A percentile compares a stretch with the other conserved stretches of the same genome.
phyloP scores from a whole-genome alignment of 2,113 vertebrate genomes.

The Mesitornis unicolor region DNA sequence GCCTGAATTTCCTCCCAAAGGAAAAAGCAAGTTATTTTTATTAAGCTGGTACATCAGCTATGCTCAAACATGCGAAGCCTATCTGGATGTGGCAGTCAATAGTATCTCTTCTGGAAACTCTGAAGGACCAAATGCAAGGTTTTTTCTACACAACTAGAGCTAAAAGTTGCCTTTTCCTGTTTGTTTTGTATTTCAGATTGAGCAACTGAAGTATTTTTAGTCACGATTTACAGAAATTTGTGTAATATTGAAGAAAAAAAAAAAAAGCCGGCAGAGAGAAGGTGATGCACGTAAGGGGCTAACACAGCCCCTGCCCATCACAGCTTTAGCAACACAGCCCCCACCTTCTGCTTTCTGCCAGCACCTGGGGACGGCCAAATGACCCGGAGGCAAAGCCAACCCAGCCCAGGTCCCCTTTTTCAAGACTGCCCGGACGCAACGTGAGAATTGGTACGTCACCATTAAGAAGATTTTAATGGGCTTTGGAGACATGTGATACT shows the following conservation, averaged over 20 bases:
- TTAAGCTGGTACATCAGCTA: background rate
- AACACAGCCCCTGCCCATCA: background rate
- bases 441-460: background rate
- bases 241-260: background rate
- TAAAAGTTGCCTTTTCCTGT: background rate
- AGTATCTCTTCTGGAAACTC: background rate
- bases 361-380: background rate
- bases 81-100: background rate
- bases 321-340: background rate
- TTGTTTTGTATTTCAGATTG: background rate
- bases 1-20: background rate
- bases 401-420: background rate
- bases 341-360: background rate
- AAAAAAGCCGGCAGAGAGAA: background rate
- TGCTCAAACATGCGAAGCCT: background rate
- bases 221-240: background rate
- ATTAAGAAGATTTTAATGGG: slow-evolving; percentile 70
- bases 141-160: background rate
- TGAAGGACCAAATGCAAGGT: background rate
- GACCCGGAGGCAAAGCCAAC: background rate
- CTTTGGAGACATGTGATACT: slow-evolving; percentile 63
- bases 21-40: background rate
- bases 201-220: background rate
- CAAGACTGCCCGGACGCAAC: background rate
- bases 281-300: background rate